Evolutionary conservation across 2,797 vertebrate genomes (phyloP), one percentile per base, ranked within the genome.

Genomic region (Liasis olivaceus): DNA sequence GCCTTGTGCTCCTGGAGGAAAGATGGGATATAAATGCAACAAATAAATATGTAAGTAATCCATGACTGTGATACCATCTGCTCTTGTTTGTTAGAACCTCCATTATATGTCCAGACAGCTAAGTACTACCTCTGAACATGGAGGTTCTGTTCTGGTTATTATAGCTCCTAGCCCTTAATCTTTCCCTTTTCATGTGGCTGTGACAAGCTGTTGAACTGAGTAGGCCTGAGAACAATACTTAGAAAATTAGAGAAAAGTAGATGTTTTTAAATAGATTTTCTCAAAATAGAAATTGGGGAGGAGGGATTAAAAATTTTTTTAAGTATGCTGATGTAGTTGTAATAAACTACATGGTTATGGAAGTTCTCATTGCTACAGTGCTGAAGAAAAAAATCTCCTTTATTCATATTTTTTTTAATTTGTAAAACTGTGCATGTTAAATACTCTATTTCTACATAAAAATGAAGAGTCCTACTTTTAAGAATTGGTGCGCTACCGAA

Each of bases 391-490:
- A 95, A 95, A 95, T 90, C n/a, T n/a, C n/a, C 93, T 97, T 96
- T 93, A 95, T 85, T 95, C 96, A 96, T 93, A 94, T 96, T 94
- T 96, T 97, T 97, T 96, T 26, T 54, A n/a, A 96, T 97, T 97
- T 97, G 91, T 94, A 95, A 93, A 96, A 96, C 94, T 94, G 90
- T 96, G 90, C 1, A 0, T 96, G 96, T 88, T 96, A 96, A 96
- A 94, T 94, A 95, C 95, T 96, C 87, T 88, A 7, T 89, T 96
- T 96, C 88, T 88, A 13, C 87, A 96, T 95, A 26, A 31, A 91
- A 96, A 90, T 91, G 93, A 91, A 96, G 89, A 63, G 77, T 89
- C 93, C 0, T 93, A 84, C 95, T 94, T 90, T 56, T 92, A 96
- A 84, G 95, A 96, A 90, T 93, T 92, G 22, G 51, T 91, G 1